Base-by-base conservation (phyloP, 2,888 invertebrate genomes). In the Amiota communis region DNA sequence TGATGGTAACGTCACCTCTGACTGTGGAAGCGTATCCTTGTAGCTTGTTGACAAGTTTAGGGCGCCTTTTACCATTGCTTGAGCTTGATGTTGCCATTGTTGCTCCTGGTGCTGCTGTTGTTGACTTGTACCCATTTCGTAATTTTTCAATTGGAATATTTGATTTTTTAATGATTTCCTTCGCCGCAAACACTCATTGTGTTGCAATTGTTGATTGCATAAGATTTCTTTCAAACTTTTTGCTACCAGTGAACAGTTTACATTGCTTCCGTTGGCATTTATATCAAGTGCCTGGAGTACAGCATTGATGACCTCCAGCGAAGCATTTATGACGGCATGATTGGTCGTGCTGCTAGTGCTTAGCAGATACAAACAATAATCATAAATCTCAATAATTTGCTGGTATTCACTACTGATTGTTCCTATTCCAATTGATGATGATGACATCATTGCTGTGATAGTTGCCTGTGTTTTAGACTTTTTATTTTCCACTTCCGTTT, bases 241-340 rank as follows among this genome's bases (percentile, higher is more conserved):
- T 72, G 84, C 70, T 48, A 23, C 75, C 75, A 36, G 74, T 75
- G 36, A 63, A 20, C 17, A 36, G 63, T 11, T 63, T 63, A n/a
- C 13, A 63, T 36, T 63, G 13, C 63, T 63, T 15, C 64, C 71
- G 70, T 74, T 64, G 46, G 77, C 79, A 68, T 78, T 74, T 8
- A 80, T 83, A 47, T 88, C 86, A 69, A 88, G 77, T 12, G 87
- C 82, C 77, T 84, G 86, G 47, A 90, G 82, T 78, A 90, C 87
- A 75, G 88, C 86, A 85, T 88, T 89, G 77, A 90, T 87, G 80
- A 90, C 90, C 89, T 98, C 98, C 87, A 98, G 91, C 17, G 97
- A 93, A 1, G 96, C 94, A 86, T 97, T 97, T 80, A 96, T 93
- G 74, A 97, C 93, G 88, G 97, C 97, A 89, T 98, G 97, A 89